Evolutionary conservation across 2,113 vertebrate genomes (phyloP), one percentile per base, ranked within the genome.

Genomic region (Periophthalmus modestus): DNA sequence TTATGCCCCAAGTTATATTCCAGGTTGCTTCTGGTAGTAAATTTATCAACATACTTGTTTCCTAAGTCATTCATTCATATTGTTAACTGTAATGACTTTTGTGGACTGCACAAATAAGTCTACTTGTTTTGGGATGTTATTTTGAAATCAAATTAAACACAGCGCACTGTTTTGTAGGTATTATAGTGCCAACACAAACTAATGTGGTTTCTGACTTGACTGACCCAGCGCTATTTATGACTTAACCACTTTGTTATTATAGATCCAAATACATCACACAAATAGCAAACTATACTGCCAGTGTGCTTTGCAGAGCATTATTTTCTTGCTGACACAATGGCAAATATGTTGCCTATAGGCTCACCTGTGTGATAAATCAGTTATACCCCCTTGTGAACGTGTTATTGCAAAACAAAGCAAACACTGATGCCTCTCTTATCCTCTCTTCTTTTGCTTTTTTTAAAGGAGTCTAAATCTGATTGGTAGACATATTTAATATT

Each of bases 331-430:
- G 65, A 75, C 72, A 61, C 65, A 34, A 39, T 59, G 75, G 21
- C 18, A 14, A 78, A 62, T 65, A 75, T 82, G 81, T 54, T 7
- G 52, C 52, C 52, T 48, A 83, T 76, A 78, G 78, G 86, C 83
- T 80, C 73, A 0, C 28, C 10, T 1, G 50, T 61, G 66, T 52
- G 69, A 79, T 86, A 77, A 83, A 86, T 58, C 62, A 71, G 77
- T 68, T 74, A 68, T 55, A 66, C 48, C 39, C 46, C 62, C 69
- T 14, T 72, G 39, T 68, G 85, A 73, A 34, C 28, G 18, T 88
- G 85, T 89, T 88, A 80, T 88, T 89, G 85, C 82, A 67, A 47
- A 28, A 92, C 88, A 92, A 88, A 88, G 83, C 88, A 85, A 86
- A 82, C 82, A 70, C 80, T 75, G 81, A 77, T 76, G 82, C 75